Conservation (phyloP, 2,888 invertebrate genomes). For the Coecobrya sp. region DNA sequence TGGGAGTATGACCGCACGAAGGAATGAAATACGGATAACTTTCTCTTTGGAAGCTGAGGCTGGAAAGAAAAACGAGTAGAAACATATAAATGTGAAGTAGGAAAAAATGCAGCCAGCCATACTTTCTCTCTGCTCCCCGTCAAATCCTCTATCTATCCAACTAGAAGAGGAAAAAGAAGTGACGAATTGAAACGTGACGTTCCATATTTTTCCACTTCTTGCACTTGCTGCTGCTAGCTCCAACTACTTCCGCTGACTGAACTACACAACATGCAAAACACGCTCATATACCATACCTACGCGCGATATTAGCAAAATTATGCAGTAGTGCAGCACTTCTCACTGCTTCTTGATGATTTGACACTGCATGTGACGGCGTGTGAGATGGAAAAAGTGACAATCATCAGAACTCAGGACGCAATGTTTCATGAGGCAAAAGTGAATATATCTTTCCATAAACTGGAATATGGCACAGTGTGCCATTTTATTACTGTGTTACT, state of each 20-base stretch:
- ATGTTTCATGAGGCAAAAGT: neutral
- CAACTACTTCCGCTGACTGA: neutral
- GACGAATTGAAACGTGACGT: neutral
- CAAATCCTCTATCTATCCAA: neutral
- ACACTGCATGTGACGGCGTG: neutral
- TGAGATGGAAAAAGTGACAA: constrained; percentile 17
- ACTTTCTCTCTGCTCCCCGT: neutral
- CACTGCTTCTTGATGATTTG: neutral
- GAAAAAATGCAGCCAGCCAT: constrained; percentile 23
- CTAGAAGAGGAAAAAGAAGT: neutral
- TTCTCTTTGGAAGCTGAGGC: neutral
- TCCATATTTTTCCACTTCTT: neutral
- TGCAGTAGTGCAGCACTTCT: constrained; percentile 48
- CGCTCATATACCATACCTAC: neutral
- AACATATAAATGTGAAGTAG: constrained; percentile 15
- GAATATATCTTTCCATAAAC: constrained; percentile 42
- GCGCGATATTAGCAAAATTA: constrained; percentile 51
- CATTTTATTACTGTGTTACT: constrained; percentile 38
- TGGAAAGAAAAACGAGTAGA: constrained; percentile 37
- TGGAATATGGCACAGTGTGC: constrained; percentile 21
- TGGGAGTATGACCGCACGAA: neutral
- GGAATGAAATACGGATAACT: constrained; percentile 31
- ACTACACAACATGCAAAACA: neutral
- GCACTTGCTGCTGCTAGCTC: neutral
- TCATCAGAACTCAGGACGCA: neutral